These are phyloP conservation scores for Falco berigora DNA, from an alignment of 2,797 vertebrate genomes.

Conservation along the genomic window DNA sequence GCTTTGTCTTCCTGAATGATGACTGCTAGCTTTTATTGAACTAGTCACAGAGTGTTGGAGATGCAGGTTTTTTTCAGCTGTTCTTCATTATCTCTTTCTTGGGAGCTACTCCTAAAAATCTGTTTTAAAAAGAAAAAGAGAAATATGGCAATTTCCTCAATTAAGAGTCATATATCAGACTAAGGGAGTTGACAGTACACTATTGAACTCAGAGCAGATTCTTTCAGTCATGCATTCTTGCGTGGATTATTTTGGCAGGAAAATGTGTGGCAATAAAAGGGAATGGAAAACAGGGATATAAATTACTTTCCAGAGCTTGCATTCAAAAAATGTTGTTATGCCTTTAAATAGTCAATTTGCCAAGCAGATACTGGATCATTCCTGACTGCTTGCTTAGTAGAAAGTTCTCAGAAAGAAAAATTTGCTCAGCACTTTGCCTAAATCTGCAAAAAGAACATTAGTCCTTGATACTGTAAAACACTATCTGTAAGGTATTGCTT, in stretches of 20 bases:
- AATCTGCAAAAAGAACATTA: slow-evolving; percentile 11
- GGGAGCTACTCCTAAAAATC: slow-evolving; percentile 16
- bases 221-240: slow-evolving; percentile 47
- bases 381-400: slow-evolving; percentile 41
- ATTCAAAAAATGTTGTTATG: slow-evolving; percentile 59
- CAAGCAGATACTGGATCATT: slow-evolving; percentile 41
- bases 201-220: slow-evolving; percentile 33
- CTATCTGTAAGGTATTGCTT: neutral
- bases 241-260: slow-evolving; percentile 53
- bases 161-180: slow-evolving; percentile 3
- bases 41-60: neutral
- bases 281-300: slow-evolving; percentile 39
- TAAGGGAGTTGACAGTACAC: slow-evolving; percentile 7
- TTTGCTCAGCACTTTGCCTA: neutral
- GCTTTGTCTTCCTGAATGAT: neutral
- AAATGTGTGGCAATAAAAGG: slow-evolving; percentile 42
- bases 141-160: neutral
- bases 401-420: slow-evolving; percentile 38
- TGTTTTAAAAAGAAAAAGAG: neutral
- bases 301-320: slow-evolving; percentile 44
- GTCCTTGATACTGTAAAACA: neutral
- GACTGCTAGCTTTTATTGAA: neutral
- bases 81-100: neutral
- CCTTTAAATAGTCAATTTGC: slow-evolving; percentile 47
- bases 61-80: neutral